phyloP scores from a whole-genome alignment of 2,888 invertebrate species.

The Coleophora flavipennella region DNA sequence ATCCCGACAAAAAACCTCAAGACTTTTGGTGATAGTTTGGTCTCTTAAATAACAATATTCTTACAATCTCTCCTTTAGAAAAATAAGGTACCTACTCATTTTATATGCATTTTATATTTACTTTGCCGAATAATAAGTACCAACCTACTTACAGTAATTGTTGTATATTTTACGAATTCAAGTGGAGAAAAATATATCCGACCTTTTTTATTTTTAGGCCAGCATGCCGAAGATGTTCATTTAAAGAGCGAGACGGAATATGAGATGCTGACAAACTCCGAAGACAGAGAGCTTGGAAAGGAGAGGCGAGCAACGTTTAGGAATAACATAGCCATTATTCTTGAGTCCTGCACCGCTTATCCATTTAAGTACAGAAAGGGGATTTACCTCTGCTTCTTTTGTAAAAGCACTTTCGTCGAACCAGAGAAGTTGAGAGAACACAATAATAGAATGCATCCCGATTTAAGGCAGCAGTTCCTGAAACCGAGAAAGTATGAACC shows the following conservation, averaged over 20 bases:
- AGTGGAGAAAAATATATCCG: conserved; percentile 35
- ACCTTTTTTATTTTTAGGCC: conserved; percentile 68
- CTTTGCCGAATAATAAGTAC: too few relatives aligned
- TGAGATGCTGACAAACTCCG: conserved; percentile 33
- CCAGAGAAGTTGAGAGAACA: conserved; percentile 56
- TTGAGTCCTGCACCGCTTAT: conserved; percentile 53
- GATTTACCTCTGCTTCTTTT: conserved; percentile 55
- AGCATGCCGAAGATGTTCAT: conserved; percentile 40
- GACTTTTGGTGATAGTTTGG: too few relatives aligned
- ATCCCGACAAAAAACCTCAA: too few relatives aligned
- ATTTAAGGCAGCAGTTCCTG: conserved; percentile 27
- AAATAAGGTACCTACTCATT: too few relatives aligned
- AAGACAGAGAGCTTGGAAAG: conserved; percentile 24
- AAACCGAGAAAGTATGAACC: conserved; percentile 60
- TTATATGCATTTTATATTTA: too few relatives aligned
- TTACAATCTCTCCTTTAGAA: too few relatives aligned
- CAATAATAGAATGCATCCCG: conserved; percentile 36
- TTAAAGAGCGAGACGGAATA: conserved; percentile 40
- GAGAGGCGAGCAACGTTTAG: conserved; percentile 49
- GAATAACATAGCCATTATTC: conserved; percentile 47
- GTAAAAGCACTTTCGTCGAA: conserved; percentile 51
- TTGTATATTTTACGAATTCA: background rate
- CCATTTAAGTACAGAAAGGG: conserved; percentile 63
- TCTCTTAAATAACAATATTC: too few relatives aligned
- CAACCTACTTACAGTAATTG: too few relatives aligned